Evolutionary conservation across 2,888 invertebrate genomes (phyloP), one percentile per base, ranked within the genome.

Genomic region (Sisyra nigra): DNA sequence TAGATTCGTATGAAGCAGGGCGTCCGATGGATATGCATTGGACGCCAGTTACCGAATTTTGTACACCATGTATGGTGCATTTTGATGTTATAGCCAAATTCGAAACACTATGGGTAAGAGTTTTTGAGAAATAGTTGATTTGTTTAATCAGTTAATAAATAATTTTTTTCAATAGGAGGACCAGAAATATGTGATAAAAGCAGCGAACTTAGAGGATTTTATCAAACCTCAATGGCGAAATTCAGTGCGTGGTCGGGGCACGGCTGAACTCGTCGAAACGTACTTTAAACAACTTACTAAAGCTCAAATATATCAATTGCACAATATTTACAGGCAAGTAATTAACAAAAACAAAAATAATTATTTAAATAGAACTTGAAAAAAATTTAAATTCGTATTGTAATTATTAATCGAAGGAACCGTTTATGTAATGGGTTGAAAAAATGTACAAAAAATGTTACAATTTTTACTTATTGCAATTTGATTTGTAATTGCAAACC

Each of bases 221-320:
- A 79, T 86, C 45, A 79, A 80, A 55, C 84, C 86, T 1, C 82
- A 85, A 55, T 86, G 86, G 85, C 75, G 76, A 49, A 86, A 87
- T 63, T 77, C 80, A 48, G 83, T 83, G 29, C 80, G 80, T 53
- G 81, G 80, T 7, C 71, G 75, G 45, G 79, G 80, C 52, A 83
- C 84, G 0, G 69, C 76, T 44, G 75, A 80, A 50, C 74, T 82
- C 53, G 71, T 82, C 48, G 72, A 73, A 55, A 76, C 76, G 49
- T 81, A 83, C 51, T 91, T 83, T 61, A 76, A 80, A 8, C 76
- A 84, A 54, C 67, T 89, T 34, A 78, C 75, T 40, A 75, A 74
- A 53, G 67, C 70, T 10, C 85, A 87, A 63, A 74, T 88, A 49
- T 66, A 77, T 49, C 76, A 80, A 50, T 71, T 92, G 18, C 82